Percentiles rank a stretch among this genome's conserved stretches.
phyloP scores from a whole-genome alignment of 2,888 invertebrate species.

The Chrysolina americana region DNA sequence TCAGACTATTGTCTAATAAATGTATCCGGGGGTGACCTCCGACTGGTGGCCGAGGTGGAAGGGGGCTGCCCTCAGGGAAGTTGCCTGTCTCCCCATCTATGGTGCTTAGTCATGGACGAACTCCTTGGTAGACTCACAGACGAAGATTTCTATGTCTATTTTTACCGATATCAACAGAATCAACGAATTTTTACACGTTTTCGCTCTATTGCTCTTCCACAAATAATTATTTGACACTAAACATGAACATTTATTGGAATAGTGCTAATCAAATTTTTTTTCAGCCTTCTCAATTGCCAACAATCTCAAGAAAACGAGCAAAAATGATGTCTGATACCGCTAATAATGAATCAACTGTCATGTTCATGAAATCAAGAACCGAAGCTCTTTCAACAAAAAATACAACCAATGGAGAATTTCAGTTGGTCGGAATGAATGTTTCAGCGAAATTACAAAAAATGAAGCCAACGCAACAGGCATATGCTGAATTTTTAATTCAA shows the following conservation, averaged over 20 bases:
- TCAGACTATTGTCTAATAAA: too few species aligned
- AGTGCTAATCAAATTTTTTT: neutral
- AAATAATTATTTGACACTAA: too few species aligned
- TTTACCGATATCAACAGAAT: too few species aligned
- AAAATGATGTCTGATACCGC: neutral
- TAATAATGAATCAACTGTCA: neutral
- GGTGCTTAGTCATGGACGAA: too few species aligned
- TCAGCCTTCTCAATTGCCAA: neutral
- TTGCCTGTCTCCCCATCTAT: too few species aligned
- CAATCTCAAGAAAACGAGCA: neutral
- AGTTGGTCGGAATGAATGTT: neutral
- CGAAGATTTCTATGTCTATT: too few species aligned
- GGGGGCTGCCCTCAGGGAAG: too few species aligned
- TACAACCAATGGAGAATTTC: neutral
- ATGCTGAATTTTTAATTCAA: neutral
- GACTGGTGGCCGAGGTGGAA: too few species aligned
- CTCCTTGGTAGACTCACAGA: too few species aligned
- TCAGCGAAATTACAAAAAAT: constrained; percentile 1
- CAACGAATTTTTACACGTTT: too few species aligned
- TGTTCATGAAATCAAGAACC: neutral
- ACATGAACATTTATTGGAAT: neutral
- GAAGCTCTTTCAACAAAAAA: neutral
- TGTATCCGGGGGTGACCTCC: too few species aligned
- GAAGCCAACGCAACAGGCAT: neutral
- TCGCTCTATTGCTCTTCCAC: too few species aligned